These are phyloP conservation scores for Tragopan temminckii DNA, from an alignment of 2,797 vertebrate species.

Conservation along the genomic window DNA sequence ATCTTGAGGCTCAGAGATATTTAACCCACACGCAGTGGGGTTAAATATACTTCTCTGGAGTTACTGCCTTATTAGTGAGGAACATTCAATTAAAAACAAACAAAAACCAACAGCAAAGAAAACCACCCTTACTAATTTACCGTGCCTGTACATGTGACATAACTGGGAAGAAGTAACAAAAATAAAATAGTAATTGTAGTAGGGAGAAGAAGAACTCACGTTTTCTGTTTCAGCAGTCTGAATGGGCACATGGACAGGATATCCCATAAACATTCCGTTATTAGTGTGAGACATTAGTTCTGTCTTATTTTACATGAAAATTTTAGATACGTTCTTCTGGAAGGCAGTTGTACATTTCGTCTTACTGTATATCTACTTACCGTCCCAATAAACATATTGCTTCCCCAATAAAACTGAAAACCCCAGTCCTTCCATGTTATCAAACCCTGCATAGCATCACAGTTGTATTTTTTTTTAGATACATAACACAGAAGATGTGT, in stretches of 20 bases:
- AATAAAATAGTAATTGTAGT: not conserved
- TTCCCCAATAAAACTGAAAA: not conserved
- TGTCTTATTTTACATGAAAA: not conserved
- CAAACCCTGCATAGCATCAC: not conserved
- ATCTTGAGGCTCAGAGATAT: not conserved
- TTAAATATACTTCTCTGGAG: not conserved
- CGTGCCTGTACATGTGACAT: rapidly evolving
- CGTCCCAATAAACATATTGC: not conserved
- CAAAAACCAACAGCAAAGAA: not conserved
- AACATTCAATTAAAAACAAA: not conserved
- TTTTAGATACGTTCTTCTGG: not conserved
- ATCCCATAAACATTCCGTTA: not conserved
- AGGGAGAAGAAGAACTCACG: not conserved
- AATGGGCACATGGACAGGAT: not conserved
- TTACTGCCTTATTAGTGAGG: not conserved
- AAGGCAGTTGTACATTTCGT: not conserved
- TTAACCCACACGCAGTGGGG: rapidly evolving
- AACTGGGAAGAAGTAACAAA: not conserved
- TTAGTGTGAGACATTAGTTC: not conserved
- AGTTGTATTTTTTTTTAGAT: not conserved
- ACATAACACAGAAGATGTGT: not conserved
- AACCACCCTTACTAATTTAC: not conserved
- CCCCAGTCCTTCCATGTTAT: not conserved
- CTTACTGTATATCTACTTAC: not conserved
- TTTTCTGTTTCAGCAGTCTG: not conserved